Conservation (phyloP, 2,888 invertebrate genomes). For the Drosophila tripunctata region DNA sequence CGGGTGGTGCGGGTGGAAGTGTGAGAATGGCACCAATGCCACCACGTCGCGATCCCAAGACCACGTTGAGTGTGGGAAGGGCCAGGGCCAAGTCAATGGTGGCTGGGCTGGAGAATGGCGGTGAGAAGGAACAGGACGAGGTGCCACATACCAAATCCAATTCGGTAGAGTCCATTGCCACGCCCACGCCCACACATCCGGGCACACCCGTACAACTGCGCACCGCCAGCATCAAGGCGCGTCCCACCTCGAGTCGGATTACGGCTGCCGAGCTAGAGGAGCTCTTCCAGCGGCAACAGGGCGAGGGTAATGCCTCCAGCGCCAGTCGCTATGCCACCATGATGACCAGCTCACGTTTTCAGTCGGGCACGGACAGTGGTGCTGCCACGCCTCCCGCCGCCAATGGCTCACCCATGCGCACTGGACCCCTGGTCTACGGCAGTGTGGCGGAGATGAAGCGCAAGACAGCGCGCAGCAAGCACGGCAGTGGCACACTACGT, state of each 20-base stretch:
- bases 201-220: conserved; percentile 90
- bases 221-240: conserved; percentile 95
- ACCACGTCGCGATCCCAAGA: conserved; percentile 96
- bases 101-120: conserved; percentile 91
- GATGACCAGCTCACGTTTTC: conserved; percentile 92
- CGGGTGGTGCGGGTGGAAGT: conserved; percentile 82
- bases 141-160: conserved; percentile 89
- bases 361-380: conserved; percentile 86
- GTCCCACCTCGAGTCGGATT: conserved; percentile 94
- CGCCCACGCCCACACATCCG: conserved; percentile 85
- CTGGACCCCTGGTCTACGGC: conserved; percentile 90
- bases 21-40: conserved; percentile 93
- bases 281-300: conserved; percentile 94
- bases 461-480: conserved; percentile 87
- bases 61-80: conserved; percentile 96
- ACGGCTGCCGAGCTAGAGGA: conserved; percentile 96
- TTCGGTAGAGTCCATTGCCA: conserved; percentile 91
- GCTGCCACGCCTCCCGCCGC: conserved; percentile 87
- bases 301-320: conserved; percentile 85
- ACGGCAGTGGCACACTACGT: conserved; percentile 83
- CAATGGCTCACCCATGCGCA: conserved; percentile 86
- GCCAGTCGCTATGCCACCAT: conserved; percentile 85
- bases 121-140: conserved; percentile 87
- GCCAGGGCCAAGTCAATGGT: conserved; percentile 97
- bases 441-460: conserved; percentile 98